Evolutionary conservation across 2,797 vertebrate genomes (phyloP).

Genomic region (Cyclopterus lumpus): DNA sequence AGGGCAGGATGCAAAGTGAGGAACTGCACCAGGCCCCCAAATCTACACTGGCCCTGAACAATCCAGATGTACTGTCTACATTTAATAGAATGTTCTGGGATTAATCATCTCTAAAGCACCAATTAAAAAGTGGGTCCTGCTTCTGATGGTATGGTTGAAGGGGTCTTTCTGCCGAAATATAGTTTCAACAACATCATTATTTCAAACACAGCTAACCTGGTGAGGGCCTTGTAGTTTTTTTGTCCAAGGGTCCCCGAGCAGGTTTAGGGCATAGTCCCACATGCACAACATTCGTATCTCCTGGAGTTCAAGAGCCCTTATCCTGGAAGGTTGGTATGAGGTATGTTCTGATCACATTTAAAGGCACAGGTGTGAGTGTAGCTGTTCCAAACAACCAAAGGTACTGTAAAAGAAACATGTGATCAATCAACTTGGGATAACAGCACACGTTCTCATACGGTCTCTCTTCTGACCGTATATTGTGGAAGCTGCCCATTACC

Average conservation of each 20-base stretch:
- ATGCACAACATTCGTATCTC: too few species aligned
- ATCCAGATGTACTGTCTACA: not conserved
- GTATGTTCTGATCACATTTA: not conserved
- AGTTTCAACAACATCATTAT: conserved; percentile 2
- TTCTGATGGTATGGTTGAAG: not conserved
- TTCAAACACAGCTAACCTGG: not conserved
- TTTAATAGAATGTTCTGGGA: not conserved
- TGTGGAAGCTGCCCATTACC: conserved; percentile 27
- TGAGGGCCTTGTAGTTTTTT: not conserved
- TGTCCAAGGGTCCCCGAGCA: not conserved
- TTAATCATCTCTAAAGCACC: not conserved
- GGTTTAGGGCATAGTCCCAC: not conserved
- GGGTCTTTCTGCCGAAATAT: not conserved
- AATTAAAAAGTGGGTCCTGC: not conserved
- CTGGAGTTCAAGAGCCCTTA: too few species aligned
- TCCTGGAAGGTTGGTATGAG: not conserved
- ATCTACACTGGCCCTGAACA: not conserved
- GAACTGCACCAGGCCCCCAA: not conserved
- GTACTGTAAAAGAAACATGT: not conserved
- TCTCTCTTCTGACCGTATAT: not conserved
- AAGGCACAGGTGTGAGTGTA: not conserved
- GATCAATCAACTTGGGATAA: not conserved
- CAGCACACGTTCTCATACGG: not conserved
- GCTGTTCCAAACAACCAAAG: not conserved
- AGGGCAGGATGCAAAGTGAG: not conserved